These are phyloP conservation scores for Eurypyga helias DNA, from an alignment of 2,113 vertebrate species.

Conservation along the genomic window DNA sequence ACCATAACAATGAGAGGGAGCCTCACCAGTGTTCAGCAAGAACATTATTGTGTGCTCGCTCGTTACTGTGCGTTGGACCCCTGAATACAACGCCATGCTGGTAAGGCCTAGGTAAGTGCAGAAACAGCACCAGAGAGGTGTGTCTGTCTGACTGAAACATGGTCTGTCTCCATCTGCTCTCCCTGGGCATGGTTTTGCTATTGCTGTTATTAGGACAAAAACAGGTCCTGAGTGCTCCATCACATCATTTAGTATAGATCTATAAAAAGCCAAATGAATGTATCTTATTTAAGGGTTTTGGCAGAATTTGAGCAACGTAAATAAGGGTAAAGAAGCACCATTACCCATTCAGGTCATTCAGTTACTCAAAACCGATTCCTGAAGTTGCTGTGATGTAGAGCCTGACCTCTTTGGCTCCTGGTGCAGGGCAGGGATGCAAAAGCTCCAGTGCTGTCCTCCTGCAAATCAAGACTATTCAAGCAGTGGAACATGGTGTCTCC, in stretches of 20 bases:
- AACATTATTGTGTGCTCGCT: background rate
- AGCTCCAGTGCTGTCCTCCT: background rate
- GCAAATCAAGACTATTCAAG: background rate
- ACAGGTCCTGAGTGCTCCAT: background rate
- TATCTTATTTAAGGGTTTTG: background rate
- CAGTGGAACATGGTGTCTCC: background rate
- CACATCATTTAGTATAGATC: background rate
- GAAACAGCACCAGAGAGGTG: background rate
- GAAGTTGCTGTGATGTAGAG: background rate
- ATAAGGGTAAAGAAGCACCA: background rate
- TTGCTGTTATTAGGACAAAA: background rate
- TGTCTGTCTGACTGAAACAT: background rate
- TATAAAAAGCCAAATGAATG: background rate
- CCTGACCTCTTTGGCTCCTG: background rate
- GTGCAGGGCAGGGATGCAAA: background rate
- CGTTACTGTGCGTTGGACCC: background rate
- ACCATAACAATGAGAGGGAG: background rate
- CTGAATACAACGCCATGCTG: background rate
- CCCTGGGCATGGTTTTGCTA: background rate
- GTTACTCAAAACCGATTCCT: background rate
- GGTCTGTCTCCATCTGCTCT: background rate
- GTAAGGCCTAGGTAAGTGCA: background rate
- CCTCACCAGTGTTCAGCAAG: background rate
- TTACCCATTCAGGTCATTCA: background rate
- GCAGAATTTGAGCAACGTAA: rapidly evolving